Evolutionary conservation across 2,888 invertebrate species (phyloP), one percentile per base, ranked within the genome.

Genomic region (Cordylochernes scorpioides): DNA sequence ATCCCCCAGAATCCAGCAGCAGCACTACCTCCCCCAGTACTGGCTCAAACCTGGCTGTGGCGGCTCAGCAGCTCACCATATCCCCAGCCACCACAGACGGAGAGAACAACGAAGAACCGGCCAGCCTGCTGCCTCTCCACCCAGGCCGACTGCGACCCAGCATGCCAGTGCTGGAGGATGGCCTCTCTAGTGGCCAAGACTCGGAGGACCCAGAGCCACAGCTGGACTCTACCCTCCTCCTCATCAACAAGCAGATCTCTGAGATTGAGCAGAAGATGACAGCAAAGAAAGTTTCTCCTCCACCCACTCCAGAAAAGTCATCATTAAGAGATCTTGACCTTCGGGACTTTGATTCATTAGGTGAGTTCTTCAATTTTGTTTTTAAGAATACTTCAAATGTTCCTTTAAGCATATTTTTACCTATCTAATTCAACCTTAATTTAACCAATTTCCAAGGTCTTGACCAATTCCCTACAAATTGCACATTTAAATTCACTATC

Each of bases 51-150:
- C n/a, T n/a, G n/a, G n/a, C 3, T 21, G 17, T 9, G 31, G 32
- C 5, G n/a, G 17, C 8, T n/a, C n/a, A n/a, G 26, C 77, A 77
- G 51, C 80, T 80, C 54, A 75, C 78, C 15, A 64, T 82, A 35
- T 82, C 82, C 22, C 78, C 82, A 5, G 84, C 82, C 57, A 75
- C 77, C 35, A 84, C 80, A 34, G 84, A 84, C 56, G 78, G 75
- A 50, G 82, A 78, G 55, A 77, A 75, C 39, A 73, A 74, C 51
- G 77, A 77, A 50, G 61, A n/a, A n/a, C n/a, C n/a, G n/a, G n/a
- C n/a, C n/a, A n/a, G n/a, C n/a, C n/a, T n/a, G n/a, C n/a, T n/a
- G n/a, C n/a, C n/a, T n/a, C n/a, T n/a, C n/a, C n/a, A n/a, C n/a
- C n/a, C n/a, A n/a, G 44, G 45, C 26, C 69, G 48, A 63, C 27